Conservation (phyloP, 1,140 invertebrate species). For the Nomia melanderi region DNA sequence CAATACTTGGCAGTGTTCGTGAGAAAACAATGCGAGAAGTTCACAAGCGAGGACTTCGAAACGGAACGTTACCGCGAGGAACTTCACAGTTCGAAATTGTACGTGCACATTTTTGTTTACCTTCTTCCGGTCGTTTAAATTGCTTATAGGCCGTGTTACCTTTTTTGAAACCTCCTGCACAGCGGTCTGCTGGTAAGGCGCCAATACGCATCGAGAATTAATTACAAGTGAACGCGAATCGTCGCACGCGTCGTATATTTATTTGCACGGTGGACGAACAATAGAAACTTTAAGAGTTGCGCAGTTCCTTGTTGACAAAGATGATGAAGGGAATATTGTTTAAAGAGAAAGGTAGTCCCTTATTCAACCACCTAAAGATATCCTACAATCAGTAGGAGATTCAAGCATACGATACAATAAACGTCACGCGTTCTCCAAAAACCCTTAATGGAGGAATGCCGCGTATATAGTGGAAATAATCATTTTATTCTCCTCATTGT, state of each 20-base stretch:
- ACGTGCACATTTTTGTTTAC: neutral
- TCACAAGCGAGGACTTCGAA: too few relatives aligned
- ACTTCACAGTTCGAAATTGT: too few relatives aligned
- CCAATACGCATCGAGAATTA: constrained; percentile 49
- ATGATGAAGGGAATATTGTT: too few relatives aligned
- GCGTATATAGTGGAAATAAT: too few relatives aligned
- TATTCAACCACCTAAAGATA: too few relatives aligned
- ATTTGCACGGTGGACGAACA: neutral
- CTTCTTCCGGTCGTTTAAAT: neutral
- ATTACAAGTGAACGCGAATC: neutral
- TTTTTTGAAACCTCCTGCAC: neutral
- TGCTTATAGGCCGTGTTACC: neutral
- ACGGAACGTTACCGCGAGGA: neutral
- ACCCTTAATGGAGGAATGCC: too few relatives aligned
- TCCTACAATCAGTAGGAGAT: too few relatives aligned
- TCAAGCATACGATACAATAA: too few relatives aligned
- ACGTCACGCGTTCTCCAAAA: too few relatives aligned
- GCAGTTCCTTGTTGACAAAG: too few relatives aligned
- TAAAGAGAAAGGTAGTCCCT: too few relatives aligned
- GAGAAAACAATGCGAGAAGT: neutral
- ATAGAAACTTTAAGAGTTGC: neutral
- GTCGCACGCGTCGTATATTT: neutral
- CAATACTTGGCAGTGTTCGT: neutral
- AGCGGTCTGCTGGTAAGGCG: neutral
- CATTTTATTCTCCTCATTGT: too few relatives aligned